Evolutionary conservation across 2,797 vertebrate species (phyloP), one percentile per base, ranked within the genome.

Genomic region (Dendrocincla fuliginosa): DNA sequence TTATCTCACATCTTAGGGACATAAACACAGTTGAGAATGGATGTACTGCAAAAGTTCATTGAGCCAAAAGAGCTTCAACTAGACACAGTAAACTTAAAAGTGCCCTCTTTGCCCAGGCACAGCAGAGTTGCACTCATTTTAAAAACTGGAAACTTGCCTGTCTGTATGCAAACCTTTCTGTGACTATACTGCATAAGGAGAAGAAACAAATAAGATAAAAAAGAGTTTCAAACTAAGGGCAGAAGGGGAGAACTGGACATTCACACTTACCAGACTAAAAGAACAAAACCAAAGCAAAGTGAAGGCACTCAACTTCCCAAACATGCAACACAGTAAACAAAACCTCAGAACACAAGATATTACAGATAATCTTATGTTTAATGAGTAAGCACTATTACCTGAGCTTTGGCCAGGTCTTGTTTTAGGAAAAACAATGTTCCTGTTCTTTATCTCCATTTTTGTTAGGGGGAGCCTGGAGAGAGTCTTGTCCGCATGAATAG

Each of bases 331-430:
- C 4, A 55, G 20, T 15, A 79, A 89, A 42, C 5, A 68, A 64
- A 76, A 69, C 8, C 23, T 42, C 65, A 30, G 55, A 59, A 68
- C 27, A 67, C 32, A 41, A 68, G 15, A 57, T 24, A 74, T 15
- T 15, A 37, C 11, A 33, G 6, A 59, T 22, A 8, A 59, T 22
- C 7, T 18, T 52, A 2, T 10, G 74, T 78, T 71, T 73, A 50
- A 32, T 35, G 69, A 83, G 3, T 27, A 71, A 83, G n/a, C 52
- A 59, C 16, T n/a, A 52, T 94, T 97, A 99, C 99, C 99, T 98
- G 99, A 99, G 60, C 98, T 98, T 93, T 98, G 98, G 79, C 99
- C 99, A 60, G 98, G 97, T 61, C 78, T 88, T 28, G 98, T 99
- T 87, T 95, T 47, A 63, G 98, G 98, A 96, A 99, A 99, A 77